Evolutionary conservation across 2,888 invertebrate genomes (phyloP).

Genomic region (Hoplodrina ambigua): DNA sequence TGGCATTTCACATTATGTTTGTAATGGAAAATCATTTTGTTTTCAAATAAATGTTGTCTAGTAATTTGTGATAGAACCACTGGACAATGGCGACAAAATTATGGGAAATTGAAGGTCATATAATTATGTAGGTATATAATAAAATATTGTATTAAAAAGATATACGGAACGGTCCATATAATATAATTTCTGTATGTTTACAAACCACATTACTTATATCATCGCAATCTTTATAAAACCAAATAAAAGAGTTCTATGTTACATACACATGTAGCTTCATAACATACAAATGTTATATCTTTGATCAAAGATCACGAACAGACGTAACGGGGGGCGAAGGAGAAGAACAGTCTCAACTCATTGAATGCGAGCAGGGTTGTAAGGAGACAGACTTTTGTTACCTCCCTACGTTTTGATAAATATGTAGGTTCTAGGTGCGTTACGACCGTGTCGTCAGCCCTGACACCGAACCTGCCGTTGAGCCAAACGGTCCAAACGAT

Average conservation of each 20-base stretch:
- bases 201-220: conserved; percentile 18
- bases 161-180: conserved; percentile 5
- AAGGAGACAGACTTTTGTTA: conserved; percentile 26
- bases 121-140: neutral
- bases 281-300: conserved; percentile 28
- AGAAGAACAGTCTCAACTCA: conserved; percentile 31
- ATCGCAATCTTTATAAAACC: conserved; percentile 27
- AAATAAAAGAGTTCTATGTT: conserved; percentile 13
- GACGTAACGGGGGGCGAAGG: conserved; percentile 14
- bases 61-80: conserved; percentile 19
- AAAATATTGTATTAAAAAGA: conserved; percentile 4
- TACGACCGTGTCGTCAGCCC: conserved; percentile 34
- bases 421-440: conserved; percentile 44
- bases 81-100: conserved; percentile 4
- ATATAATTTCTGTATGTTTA: conserved; percentile 17
- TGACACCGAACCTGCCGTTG: conserved; percentile 50
- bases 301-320: conserved; percentile 44
- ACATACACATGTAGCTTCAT: conserved; percentile 14
- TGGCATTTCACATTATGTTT: conserved; percentile 24
- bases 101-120: conserved; percentile 4
- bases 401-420: conserved; percentile 43
- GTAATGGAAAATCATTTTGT: neutral
- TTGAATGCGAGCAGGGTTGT: conserved; percentile 32
- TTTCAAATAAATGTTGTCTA: conserved; percentile 9
- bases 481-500: conserved; percentile 42